Evolutionary conservation across 2,113 vertebrate genomes (phyloP), one percentile per base, ranked within the genome.

Genomic region (Cairina moschata): DNA sequence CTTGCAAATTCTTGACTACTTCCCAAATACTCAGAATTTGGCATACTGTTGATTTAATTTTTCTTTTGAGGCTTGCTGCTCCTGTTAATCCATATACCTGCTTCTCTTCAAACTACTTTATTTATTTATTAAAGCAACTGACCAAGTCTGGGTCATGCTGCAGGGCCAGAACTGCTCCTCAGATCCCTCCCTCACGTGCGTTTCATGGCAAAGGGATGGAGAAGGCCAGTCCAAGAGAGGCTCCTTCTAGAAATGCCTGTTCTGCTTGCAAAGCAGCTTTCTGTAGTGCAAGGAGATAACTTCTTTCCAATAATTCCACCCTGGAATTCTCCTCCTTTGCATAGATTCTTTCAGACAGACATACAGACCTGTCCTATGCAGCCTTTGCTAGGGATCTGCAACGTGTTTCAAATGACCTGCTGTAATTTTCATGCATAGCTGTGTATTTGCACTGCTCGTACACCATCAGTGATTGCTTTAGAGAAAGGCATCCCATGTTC

Each of bases 401-500:
- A 6, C 1, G 0, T 25, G 38, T 66, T 79, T 66, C n/a, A 6
- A 29, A 2, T 8, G 54, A 32, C 65, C 60, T 42, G 72, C 48
- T 46, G 21, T 29, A 50, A 25, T 60, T 56, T 11, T 23, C 22
- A 25, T 38, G 48, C 17, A 8, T 8, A 40, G 34, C 76, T 46
- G 38, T 68, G 2, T 22, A n/a, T 75, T 32, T 63, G 36, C 79
- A 84, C 9, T 90, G 83, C 79, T 83, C 68, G 3, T 0, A 94
- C 97, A 66, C 94, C 92, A 32, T 90, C 97, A 26, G 71, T n/a
- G 80, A 81, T 95, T 83, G 94, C 95, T 74, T 77, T 96, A 60
- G 97, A 94, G 88, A 98, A 96, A 90, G 97, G 96, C 78, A 96
- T 98, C 80, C 85, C 97, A 67, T 97, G 97, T 69, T 97, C 97